Base-by-base conservation (phyloP, 2,888 invertebrate genomes). In the Torymus aiolomorphi region DNA sequence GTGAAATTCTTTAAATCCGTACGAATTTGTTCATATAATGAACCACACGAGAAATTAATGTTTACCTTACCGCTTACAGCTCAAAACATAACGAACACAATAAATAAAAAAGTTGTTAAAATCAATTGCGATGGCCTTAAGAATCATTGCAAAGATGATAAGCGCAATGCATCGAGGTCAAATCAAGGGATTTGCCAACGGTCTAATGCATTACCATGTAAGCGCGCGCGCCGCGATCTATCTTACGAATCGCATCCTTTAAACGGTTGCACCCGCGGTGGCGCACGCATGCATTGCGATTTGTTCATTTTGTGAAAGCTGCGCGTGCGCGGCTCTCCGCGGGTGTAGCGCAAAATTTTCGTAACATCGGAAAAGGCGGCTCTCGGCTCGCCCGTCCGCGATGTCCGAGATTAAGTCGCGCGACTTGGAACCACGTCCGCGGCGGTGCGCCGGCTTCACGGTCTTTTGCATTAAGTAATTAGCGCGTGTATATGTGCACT, bases 261-360 rank as follows among this genome's bases (percentile, higher is more conserved):
- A 76, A 69, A 69, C 31, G 57, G 57, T 69, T 62, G 61, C 76
- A 31, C 16, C 42, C 20, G 56, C 73, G 42, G 42, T 1, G 42
- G 42, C 42, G 42, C 42, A 42, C 42, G 67, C 59, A 13, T 13
- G 51, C 52, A 49, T 76, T 14, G 76, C 62, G 62, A 76, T 70
- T 76, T 69, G 69, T 76, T 42, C 62, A 76, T 63, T 76, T 76
- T 69, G 76, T 76, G 76, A 76, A 76, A 76, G 76, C 67, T 67
- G 67, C 8, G 42, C 42, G 42, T 8, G 20, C 8, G 42, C 8
- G 1, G 5, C 42, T 42, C 42, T 42, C 8, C 42, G 42, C 8
- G 42, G 0, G 42, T 8, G 8, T 42, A 42, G 42, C 42, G 42
- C 42, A 42, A 66, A 67, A 69, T 76, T 76, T 76, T 76, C 76